Evolutionary conservation across 2,797 vertebrate genomes (phyloP), one percentile per base, ranked within the genome.

Genomic region (Gambelia wislizenii): DNA sequence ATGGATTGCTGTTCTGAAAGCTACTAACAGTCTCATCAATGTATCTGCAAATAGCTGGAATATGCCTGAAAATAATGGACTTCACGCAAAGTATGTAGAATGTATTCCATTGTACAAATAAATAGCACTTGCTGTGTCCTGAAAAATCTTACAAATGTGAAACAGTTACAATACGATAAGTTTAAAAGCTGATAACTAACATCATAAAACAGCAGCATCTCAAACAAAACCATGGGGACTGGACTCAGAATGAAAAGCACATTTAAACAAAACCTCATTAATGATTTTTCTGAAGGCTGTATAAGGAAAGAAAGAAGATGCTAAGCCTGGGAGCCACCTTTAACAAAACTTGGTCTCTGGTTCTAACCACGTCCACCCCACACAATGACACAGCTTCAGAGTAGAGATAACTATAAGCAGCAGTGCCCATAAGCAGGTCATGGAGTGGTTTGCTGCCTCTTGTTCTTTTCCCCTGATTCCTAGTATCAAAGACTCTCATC

Each of bases 1-100:
- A 95, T 99, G 99, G 99, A 97, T 99, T 69, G 98, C 98, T 84
- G 95, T 99, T 90, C 97, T 99, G 77, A 99, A 98, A 95, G 96
- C 98, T 76, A 99, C 99, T 54, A 95, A 98, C 90, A 91, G 88
- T 87, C 98, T 99, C 44, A 93, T 98, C 83, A 98, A 97, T 56
- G 97, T 97, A 81, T 98, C 97, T 33, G 93, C 95, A 22, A 96
- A 95, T 75, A 95, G 95, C 0, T 99, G 99, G 98, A 98, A 98
- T 88, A 98, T 98, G 90, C 99, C 99, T 1, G 98, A 98, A 94
- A 98, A 99, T 83, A 99, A 99, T 0, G 98, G 98, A 88, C 96
- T 99, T 39, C 97, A 99, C 69, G 89, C 97, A 91, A 97, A 97
- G 99, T 99, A 93, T 87, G 97, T 93, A 12, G 12, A 27, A 3